These are phyloP conservation scores for Notiomystis cincta DNA, from an alignment of 2,113 vertebrate genomes.

Conservation along the genomic window DNA sequence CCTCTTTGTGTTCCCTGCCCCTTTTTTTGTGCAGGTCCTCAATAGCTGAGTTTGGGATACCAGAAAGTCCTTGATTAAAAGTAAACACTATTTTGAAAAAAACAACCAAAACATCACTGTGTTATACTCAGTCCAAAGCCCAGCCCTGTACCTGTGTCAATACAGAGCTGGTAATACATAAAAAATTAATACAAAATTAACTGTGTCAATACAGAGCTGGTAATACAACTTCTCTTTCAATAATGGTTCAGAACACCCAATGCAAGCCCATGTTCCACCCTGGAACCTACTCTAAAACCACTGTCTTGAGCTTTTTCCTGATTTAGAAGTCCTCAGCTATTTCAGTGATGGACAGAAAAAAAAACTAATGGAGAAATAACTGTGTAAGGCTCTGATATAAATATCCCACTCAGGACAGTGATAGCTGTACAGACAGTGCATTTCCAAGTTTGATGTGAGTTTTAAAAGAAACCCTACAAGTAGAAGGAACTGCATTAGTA, in stretches of 20 bases:
- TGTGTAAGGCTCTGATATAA: not conserved
- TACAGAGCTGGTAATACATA: no score
- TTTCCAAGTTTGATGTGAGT: not conserved
- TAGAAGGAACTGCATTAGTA: not conserved
- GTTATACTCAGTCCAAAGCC: not conserved
- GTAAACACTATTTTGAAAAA: not conserved
- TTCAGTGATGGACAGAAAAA: not conserved
- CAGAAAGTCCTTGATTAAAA: not conserved
- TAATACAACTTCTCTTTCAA: not conserved
- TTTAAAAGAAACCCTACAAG: not conserved
- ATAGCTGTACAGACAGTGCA: not conserved
- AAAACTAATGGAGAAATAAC: not conserved
- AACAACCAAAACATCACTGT: not conserved
- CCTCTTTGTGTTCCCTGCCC: not conserved
- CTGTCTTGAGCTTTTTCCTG: not conserved
- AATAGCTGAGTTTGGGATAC: not conserved
- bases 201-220: not conserved
- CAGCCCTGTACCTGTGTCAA: no score
- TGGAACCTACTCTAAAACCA: not conserved
- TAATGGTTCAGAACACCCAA: not conserved
- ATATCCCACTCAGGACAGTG: not conserved
- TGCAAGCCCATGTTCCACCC: not conserved
- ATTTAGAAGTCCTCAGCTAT: not conserved
- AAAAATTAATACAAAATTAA: no score
- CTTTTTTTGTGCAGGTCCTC: not conserved